A percentile compares a stretch with the other conserved stretches of the same genome.
Conservation (phyloP, 2,797 vertebrate genomes). For the Prunella strophiata region DNA sequence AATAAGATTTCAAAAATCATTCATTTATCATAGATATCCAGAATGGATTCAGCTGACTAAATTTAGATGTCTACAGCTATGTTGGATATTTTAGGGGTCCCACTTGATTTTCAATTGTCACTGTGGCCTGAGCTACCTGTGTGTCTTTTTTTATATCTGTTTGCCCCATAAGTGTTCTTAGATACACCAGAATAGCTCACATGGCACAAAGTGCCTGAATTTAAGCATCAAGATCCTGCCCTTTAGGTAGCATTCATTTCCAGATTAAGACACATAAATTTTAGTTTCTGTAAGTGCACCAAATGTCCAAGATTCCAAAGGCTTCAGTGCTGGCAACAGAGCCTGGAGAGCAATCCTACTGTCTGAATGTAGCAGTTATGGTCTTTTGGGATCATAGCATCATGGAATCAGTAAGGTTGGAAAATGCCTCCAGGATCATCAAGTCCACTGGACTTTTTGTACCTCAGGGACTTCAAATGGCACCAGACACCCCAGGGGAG, state of each 20-base stretch:
- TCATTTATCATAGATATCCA: neutral
- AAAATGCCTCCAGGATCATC: neutral
- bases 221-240: neutral
- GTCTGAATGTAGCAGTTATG: neutral
- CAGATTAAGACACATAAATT: neutral
- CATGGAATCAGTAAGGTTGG: neutral
- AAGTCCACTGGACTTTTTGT: too few relatives aligned
- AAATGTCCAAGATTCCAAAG: neutral
- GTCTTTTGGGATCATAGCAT: neutral
- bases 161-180: neutral
- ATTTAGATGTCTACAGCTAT: neutral
- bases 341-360: neutral
- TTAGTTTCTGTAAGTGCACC: neutral
- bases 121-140: neutral
- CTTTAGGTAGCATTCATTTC: neutral
- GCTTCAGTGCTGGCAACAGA: neutral
- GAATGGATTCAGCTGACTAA: neutral
- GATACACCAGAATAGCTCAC: neutral
- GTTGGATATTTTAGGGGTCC: neutral
- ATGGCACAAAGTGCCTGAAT: accelerated
- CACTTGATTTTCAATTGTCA: neutral
- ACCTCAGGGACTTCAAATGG: neutral
- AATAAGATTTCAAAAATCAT: neutral
- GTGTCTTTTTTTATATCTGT: neutral
- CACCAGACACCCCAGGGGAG: neutral